Evolutionary conservation across 2,113 vertebrate genomes (phyloP).

Genomic region (Forbesichthys agassizii): DNA sequence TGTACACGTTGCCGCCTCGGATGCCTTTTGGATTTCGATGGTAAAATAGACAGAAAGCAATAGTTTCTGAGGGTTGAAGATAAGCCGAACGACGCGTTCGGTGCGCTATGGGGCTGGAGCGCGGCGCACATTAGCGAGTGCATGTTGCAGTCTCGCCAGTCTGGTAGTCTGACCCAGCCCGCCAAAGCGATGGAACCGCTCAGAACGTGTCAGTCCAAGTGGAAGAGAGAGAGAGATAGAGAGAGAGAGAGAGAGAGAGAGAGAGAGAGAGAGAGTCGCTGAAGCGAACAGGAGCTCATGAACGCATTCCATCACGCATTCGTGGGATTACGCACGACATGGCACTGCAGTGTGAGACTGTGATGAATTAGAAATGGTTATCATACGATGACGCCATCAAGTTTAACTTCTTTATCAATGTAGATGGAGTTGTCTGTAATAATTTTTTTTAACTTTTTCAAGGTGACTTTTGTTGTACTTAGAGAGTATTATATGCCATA

Average conservation of each 20-base stretch:
- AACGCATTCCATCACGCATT: slow-evolving; percentile 44
- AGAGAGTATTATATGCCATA: too few relatives aligned
- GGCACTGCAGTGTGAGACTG: slow-evolving; percentile 2
- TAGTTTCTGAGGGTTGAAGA: slow-evolving; percentile 23
- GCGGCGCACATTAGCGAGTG: slow-evolving; percentile 37
- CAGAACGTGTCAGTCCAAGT: slow-evolving; percentile 36
- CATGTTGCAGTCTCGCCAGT: slow-evolving; percentile 57
- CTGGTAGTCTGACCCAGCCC: slow-evolving; percentile 43
- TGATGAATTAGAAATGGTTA: not conserved
- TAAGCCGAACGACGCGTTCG: slow-evolving; percentile 38
- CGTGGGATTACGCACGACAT: slow-evolving; percentile 39
- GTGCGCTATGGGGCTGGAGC: slow-evolving; percentile 41
- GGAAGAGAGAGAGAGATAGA: slow-evolving; percentile 21
- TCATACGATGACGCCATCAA: slow-evolving; percentile 13
- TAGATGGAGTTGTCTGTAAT: not conserved
- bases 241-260: slow-evolving; percentile 16
- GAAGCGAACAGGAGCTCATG: slow-evolving; percentile 17
- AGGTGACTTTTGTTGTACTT: too few relatives aligned
- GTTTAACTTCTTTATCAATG: not conserved
- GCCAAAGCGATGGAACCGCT: slow-evolving; percentile 25
- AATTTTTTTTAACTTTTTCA: too few relatives aligned
- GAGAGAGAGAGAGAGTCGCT: slow-evolving; percentile 35
- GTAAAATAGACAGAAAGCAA: slow-evolving; percentile 30
- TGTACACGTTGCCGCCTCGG: slow-evolving; percentile 33
- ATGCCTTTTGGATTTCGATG: slow-evolving; percentile 26